These are phyloP conservation scores for Squalus acanthias DNA, from an alignment of 2,797 vertebrate genomes.

Conservation along the genomic window DNA sequence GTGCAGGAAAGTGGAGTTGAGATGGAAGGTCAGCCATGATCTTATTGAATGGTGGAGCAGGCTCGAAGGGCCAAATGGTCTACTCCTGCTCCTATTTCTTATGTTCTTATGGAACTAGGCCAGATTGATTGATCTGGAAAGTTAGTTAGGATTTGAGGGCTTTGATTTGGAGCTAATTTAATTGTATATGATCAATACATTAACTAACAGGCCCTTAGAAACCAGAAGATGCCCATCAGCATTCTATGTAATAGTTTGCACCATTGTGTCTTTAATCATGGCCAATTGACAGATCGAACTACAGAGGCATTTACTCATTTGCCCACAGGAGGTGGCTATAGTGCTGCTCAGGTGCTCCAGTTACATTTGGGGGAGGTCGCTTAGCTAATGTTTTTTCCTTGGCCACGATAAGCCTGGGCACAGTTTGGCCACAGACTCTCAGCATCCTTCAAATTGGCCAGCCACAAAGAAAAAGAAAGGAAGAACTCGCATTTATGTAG, in stretches of 20 bases:
- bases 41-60: no score
- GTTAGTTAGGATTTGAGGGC: neutral
- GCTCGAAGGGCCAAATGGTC: no score
- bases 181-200: neutral
- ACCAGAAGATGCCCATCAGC: neutral
- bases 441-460: neutral
- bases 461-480: neutral
- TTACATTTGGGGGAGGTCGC: neutral
- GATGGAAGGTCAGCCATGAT: no score
- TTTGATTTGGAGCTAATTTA: neutral
- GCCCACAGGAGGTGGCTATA: neutral
- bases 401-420: neutral
- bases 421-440: neutral
- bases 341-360: neutral
- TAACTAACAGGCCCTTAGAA: neutral
- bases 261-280: neutral
- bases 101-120: no score
- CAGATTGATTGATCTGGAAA: neutral
- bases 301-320: neutral
- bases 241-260: neutral
- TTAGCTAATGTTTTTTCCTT: neutral
- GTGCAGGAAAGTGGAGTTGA: no score
- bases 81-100: no score
- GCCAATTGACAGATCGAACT: neutral
- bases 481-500: neutral